phyloP scores from a whole-genome alignment of 2,797 vertebrate species.

The Phylloscopus collybita region DNA sequence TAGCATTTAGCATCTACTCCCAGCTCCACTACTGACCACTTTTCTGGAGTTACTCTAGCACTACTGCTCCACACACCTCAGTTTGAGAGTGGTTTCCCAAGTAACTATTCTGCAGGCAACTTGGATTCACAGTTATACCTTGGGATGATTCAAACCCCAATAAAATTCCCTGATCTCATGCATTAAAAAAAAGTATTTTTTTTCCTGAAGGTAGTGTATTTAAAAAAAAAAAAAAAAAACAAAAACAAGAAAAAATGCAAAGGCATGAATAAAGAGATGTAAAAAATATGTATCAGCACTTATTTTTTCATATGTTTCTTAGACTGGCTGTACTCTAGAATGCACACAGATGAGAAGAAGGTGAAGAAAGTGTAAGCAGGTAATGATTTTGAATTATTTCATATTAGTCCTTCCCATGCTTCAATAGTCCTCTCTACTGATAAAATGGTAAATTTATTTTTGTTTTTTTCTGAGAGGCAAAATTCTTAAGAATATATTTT shows the following conservation, averaged over 20 bases:
- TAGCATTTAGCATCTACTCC: background rate
- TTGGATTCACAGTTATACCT: background rate
- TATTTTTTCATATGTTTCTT: background rate
- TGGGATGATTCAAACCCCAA: background rate
- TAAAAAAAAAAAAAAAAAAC: background rate
- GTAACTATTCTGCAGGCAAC: background rate
- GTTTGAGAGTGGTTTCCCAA: background rate
- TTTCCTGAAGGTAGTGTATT: fast-evolving
- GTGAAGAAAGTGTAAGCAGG: background rate
- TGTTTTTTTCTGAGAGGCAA: background rate
- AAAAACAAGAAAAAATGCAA: background rate
- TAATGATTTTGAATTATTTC: background rate
- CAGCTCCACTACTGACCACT: background rate
- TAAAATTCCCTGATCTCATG: background rate
- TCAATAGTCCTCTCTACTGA: background rate
- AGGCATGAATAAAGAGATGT: background rate
- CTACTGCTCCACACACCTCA: fast-evolving
- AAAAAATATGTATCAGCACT: background rate
- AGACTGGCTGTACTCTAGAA: background rate
- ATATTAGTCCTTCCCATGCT: background rate
- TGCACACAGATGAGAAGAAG: background rate
- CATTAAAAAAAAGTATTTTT: background rate
- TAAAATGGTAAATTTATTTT: background rate
- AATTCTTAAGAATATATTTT: background rate
- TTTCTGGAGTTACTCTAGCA: background rate